Base-by-base conservation (phyloP, 2,888 invertebrate species). In the Spatulosminthurus flaviceps region DNA sequence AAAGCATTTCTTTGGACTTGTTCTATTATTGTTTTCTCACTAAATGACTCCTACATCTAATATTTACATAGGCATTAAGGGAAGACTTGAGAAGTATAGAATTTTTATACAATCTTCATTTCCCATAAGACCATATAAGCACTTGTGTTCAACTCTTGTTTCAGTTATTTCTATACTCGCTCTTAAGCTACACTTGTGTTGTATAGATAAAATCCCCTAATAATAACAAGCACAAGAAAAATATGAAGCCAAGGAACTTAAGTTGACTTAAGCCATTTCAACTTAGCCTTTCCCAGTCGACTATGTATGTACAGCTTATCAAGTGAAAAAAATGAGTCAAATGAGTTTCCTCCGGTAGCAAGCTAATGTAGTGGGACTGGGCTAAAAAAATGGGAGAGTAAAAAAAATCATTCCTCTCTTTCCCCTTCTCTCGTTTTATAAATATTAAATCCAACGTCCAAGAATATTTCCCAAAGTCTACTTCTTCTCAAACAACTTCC, bases 231-330 rank as follows among this genome's bases (percentile, higher is more conserved):
- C 16, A 51, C 51, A 19, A 51, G 16, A 2, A 51, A 51, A 1
- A 51, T 2, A 51, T 51, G 51, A 51, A 51, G 51, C 51, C 51
- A 51, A 51, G 51, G 51, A n/a, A 51, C 51, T 51, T 51, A 19
- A 51, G 51, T 51, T 51, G 51, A 51, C 51, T 51, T 51, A 51
- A 51, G 51, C 51, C 16, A 2, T 5, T 51, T n/a, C n/a, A n/a
- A 51, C 9, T 51, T 51, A 13, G 2, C 9, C n/a, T 2, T 51
- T 51, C 16, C 5, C 5, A 51, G 4, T 34, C 51, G 16, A 51
- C n/a, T 4, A 41, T 41, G 41, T 41, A 13, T 9, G 13, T 41
- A 41, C 41, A 41, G 13, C 9, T 41, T n/a, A 34, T 34, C 34
- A 34, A 34, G 34, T 9, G n/a, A n/a, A 34, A 51, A 16, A 16